Evolutionary conservation across 2,888 invertebrate genomes (phyloP), one percentile per base, ranked within the genome.

Genomic region (Aspidiotus destructor): DNA sequence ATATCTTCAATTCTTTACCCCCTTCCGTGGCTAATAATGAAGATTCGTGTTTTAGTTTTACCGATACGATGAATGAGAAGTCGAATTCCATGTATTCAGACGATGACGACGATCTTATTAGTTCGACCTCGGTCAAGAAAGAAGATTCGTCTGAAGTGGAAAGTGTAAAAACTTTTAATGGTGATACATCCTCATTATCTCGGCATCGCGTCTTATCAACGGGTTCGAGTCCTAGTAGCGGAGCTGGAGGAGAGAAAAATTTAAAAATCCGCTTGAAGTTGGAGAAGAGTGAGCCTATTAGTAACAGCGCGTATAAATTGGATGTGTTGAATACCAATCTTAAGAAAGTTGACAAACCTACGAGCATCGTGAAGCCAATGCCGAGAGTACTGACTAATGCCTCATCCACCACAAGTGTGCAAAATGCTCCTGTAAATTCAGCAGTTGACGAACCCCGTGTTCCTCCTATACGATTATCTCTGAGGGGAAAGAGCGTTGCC

Each of bases 401-500:
- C 9, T 65, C 70, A 42, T 69, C 71, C 13, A 54, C 62, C 55
- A 67, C 55, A 16, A 55, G 63, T 7, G 67, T 68, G 16, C 60
- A 60, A 6, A 57, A 17, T 53, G 40, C 63, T 7, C 41, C 15
- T 41, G 41, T 55, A 15, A 65, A 57, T 15, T 16, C 65, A 44
- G 57, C 65, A 44, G 73, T 75, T 2, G 89, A 88, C 71, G 90
- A 90, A 74, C 85, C 88, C 8, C 81, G 91, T 68, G 93, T 93
- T 60, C 92, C 93, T 9, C 93, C 92, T 1, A 79, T 92, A 71
- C 92, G 92, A 77, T 92, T 93, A 74, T 91, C 91, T 69, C 79
- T 93, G 55, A 82, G 92, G 70, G 90, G 90, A 1, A 83, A 90
- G 69, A 91, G 90, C 76, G 80, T 82, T 16, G 89, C 89, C 0